Conservation (phyloP, 2,797 vertebrate species). For the Pseudochaenichthys georgianus region DNA sequence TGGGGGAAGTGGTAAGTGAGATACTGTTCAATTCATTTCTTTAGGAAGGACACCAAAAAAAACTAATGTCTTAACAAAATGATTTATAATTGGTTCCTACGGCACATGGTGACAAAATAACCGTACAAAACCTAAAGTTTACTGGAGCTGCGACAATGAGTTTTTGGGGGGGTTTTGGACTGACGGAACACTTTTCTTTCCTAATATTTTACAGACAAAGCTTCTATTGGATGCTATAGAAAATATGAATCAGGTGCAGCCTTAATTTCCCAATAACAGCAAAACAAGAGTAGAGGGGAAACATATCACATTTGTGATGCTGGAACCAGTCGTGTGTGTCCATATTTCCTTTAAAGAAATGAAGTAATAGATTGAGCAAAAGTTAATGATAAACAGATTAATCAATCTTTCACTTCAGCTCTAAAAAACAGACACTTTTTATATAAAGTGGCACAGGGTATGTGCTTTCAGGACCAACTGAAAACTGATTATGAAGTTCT, state of each 20-base stretch:
- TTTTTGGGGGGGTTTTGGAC: too few species aligned
- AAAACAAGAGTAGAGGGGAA: neutral
- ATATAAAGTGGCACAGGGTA: neutral
- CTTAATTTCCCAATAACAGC: neutral
- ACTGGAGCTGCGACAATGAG: too few species aligned
- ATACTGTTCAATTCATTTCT: neutral
- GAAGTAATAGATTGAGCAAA: neutral
- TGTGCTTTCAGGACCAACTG: neutral
- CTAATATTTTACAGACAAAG: too few species aligned
- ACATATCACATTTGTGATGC: neutral
- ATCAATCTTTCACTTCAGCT: neutral
- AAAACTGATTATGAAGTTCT: constrained; percentile 11
- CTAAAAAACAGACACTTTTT: neutral
- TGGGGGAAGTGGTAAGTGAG: neutral
- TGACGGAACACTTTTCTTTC: too few species aligned
- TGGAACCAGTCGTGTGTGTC: neutral
- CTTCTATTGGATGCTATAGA: too few species aligned
- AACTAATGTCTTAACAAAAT: neutral
- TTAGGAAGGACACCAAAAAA: neutral
- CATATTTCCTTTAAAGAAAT: neutral
- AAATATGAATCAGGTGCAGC: too few species aligned
- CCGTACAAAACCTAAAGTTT: neutral
- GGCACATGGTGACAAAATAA: neutral
- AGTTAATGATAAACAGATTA: neutral
- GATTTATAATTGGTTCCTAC: neutral